These are phyloP conservation scores for Ceryle rudis DNA, from an alignment of 2,797 vertebrate genomes.

Conservation along the genomic window DNA sequence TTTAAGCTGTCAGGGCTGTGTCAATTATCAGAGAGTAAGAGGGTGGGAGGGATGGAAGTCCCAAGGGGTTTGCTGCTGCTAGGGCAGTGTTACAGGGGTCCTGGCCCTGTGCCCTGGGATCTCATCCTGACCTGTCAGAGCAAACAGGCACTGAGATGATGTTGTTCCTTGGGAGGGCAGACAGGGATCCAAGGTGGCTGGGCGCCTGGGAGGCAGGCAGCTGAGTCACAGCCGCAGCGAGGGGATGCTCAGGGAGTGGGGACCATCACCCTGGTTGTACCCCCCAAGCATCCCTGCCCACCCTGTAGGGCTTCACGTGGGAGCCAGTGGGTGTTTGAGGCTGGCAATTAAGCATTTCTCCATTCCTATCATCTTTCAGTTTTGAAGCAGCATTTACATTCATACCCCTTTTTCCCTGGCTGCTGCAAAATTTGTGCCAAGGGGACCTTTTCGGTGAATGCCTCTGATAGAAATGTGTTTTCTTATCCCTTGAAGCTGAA, in stretches of 20 bases:
- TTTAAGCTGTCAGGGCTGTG: background rate
- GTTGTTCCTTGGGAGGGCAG: rapidly evolving
- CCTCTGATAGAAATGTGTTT: slow-evolving; percentile 65
- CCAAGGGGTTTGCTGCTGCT: background rate
- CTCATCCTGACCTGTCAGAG: background rate
- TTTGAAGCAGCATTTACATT: slow-evolving; percentile 16
- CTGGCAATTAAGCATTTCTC: background rate
- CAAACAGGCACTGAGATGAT: rapidly evolving
- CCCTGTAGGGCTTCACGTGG: background rate
- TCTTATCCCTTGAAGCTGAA: slow-evolving; percentile 70
- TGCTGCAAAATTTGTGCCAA: slow-evolving; percentile 11
- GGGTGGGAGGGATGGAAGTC: background rate
- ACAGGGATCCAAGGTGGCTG: background rate
- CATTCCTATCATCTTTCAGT: background rate
- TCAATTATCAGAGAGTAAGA: background rate
- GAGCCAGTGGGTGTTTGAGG: rapidly evolving
- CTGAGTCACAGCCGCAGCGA: background rate
- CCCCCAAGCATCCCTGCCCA: rapidly evolving
- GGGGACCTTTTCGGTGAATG: slow-evolving; percentile 39
- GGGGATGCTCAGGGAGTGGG: rapidly evolving
- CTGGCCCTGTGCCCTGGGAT: rapidly evolving
- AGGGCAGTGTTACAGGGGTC: background rate
- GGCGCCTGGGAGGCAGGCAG: background rate
- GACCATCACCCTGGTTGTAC: background rate
- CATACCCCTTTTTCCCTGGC: background rate